phyloP scores from a whole-genome alignment of 2,113 vertebrate species.

The Spheniscus mendiculus region DNA sequence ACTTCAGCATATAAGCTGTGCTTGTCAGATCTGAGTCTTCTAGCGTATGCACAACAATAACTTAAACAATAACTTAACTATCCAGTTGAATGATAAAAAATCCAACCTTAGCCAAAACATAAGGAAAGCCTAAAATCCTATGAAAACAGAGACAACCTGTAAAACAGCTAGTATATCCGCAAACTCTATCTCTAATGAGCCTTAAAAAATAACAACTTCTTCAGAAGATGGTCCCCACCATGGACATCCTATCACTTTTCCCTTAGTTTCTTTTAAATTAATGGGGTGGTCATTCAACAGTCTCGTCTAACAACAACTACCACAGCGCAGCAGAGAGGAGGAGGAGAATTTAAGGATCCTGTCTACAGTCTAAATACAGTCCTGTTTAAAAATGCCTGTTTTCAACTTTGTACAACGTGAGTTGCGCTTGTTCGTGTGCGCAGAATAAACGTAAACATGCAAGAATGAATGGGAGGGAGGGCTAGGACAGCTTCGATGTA shows the following conservation, averaged over 20 bases:
- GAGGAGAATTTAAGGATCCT: neutral
- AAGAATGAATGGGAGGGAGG: neutral
- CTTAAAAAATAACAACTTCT: neutral
- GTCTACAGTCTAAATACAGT: neutral
- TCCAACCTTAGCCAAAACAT: neutral
- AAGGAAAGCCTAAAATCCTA: neutral
- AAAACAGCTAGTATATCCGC: neutral
- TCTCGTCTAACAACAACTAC: neutral
- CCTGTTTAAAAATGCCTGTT: neutral
- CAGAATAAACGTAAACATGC: neutral
- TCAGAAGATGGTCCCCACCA: neutral
- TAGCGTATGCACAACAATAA: neutral
- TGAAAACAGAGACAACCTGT: neutral
- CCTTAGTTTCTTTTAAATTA: neutral
- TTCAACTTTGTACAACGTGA: neutral
- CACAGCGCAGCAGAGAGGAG: neutral
- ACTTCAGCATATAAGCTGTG: neutral
- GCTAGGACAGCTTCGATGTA: neutral
- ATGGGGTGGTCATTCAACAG: neutral
- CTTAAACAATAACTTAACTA: neutral
- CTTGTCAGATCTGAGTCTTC: neutral
- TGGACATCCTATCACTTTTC: neutral
- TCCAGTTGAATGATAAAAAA: neutral
- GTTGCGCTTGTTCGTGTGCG: neutral
- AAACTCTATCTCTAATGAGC: neutral